A percentile compares a stretch with the other conserved stretches of the same genome.
These are phyloP conservation scores for Blennius ocellaris DNA, from an alignment of 2,113 vertebrate genomes.

Conservation along the genomic window DNA sequence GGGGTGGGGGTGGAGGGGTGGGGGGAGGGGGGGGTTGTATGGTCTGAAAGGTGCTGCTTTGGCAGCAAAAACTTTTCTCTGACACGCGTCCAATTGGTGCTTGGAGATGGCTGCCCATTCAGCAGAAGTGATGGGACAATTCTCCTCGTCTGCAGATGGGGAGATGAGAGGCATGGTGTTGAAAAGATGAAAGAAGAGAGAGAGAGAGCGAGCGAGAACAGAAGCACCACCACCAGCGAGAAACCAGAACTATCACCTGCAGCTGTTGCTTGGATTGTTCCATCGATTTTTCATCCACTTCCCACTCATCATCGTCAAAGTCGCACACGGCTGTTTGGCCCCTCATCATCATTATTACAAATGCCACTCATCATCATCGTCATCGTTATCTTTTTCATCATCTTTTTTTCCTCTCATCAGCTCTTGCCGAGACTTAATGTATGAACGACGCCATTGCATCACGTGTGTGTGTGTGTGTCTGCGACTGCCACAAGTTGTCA, in stretches of 20 bases:
- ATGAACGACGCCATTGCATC: constrained; percentile 19
- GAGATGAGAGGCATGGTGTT: constrained; percentile 53
- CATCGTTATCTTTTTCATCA: constrained; percentile 20
- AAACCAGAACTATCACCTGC: constrained; percentile 58
- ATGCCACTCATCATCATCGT: constrained; percentile 17
- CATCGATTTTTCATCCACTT: constrained; percentile 60
- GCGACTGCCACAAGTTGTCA: not conserved
- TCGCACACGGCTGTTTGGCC: constrained; percentile 24
- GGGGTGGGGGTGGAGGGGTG: constrained; percentile 23
- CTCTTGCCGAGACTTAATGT: not conserved
- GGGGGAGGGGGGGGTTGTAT: constrained; percentile 52
- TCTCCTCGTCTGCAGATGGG: constrained; percentile 65
- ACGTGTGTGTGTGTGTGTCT: constrained; percentile 7
- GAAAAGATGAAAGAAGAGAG: constrained; percentile 23
- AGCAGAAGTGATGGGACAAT: constrained; percentile 74
- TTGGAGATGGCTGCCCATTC: constrained; percentile 70
- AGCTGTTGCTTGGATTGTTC: constrained; percentile 36
- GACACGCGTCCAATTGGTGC: constrained; percentile 74
- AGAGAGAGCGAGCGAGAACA: not conserved
- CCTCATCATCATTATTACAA: constrained; percentile 5
- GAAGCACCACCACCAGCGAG: constrained; percentile 30
- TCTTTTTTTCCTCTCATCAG: constrained; percentile 9
- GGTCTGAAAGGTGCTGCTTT: constrained; percentile 75
- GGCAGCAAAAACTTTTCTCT: constrained; percentile 71
- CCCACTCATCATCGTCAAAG: constrained; percentile 49